A percentile compares a stretch with the other conserved stretches of the same genome.
phyloP scores from a whole-genome alignment of 2,888 invertebrate species.

The Ectemnius lituratus region DNA sequence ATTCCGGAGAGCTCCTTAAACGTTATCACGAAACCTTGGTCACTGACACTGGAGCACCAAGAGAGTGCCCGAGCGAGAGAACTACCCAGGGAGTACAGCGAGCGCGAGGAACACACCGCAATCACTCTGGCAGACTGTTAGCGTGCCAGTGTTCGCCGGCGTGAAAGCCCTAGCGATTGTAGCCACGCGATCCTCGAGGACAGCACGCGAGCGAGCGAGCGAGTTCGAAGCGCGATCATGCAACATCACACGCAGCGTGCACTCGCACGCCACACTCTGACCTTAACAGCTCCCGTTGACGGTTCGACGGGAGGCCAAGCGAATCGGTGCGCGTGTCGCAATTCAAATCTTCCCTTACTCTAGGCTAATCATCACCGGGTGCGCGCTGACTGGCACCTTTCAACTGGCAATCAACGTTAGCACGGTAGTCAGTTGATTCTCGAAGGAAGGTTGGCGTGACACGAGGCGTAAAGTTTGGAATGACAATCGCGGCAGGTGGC shows the following conservation, averaged over 20 bases:
- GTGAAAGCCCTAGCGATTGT: not conserved
- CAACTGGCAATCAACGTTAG: too few species aligned
- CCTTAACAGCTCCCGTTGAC: too few species aligned
- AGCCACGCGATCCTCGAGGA: slow-evolving; percentile 7
- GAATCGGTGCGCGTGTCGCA: too few species aligned
- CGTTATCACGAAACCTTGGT: not conserved
- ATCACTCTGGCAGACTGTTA: slow-evolving; percentile 5
- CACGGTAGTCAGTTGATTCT: too few species aligned
- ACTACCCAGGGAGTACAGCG: not conserved
- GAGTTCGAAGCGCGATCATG: slow-evolving; percentile 1
- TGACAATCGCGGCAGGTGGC: too few species aligned
- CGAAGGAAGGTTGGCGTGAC: too few species aligned
- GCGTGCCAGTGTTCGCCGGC: too few species aligned
- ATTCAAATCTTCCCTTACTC: too few species aligned
- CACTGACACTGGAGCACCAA: not conserved
- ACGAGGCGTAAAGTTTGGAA: too few species aligned
- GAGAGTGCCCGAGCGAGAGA: not conserved
- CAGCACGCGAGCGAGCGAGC: slow-evolving; percentile 31
- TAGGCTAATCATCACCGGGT: too few species aligned
- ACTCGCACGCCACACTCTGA: slow-evolving; percentile 21
- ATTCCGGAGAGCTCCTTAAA: not conserved
- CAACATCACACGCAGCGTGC: slow-evolving; percentile 14
- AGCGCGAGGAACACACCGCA: not conserved
- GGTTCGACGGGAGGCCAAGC: too few species aligned
- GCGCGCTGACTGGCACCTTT: too few species aligned